A percentile compares a stretch with the other conserved stretches of the same genome.
Evolutionary conservation across 2,888 invertebrate genomes (phyloP).

Genomic region (Pristionchus entomophagus): DNA sequence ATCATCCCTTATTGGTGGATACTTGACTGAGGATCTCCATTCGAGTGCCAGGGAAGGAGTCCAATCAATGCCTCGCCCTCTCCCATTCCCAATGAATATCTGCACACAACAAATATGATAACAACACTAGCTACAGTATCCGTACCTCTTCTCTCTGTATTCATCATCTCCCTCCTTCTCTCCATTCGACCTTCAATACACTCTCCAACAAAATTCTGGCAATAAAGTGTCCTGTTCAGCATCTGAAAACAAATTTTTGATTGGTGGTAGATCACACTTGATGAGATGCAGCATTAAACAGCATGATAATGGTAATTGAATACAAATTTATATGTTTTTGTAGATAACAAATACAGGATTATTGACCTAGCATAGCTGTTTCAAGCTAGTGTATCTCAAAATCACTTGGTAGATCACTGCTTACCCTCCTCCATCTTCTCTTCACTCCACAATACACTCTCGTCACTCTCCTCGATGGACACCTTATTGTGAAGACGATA

Average conservation of each 20-base stretch:
- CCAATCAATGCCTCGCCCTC: constrained; percentile 43
- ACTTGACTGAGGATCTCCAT: constrained; percentile 86
- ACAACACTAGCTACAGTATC: too few relatives aligned
- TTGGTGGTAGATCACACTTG: too few relatives aligned
- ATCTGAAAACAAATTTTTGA: not conserved
- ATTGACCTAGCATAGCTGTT: too few relatives aligned
- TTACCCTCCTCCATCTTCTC: not conserved
- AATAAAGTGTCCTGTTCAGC: constrained; percentile 1
- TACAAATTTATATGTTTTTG: too few relatives aligned
- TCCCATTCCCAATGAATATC: not conserved
- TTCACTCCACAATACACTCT: constrained; percentile 42
- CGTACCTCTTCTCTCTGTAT: constrained; percentile 1
- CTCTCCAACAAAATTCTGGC: constrained; percentile 9
- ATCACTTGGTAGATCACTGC: too few relatives aligned
- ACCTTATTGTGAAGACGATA: constrained; percentile 47
- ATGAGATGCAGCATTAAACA: too few relatives aligned
- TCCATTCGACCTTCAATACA: constrained; percentile 36
- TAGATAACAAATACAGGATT: too few relatives aligned
- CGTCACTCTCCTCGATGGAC: constrained; percentile 29
- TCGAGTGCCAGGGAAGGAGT: constrained; percentile 78
- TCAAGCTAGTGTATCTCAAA: too few relatives aligned
- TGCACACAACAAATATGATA: too few relatives aligned
- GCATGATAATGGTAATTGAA: too few relatives aligned
- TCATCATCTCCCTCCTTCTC: constrained; percentile 32
- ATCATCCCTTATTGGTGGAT: constrained; percentile 85